These are phyloP conservation scores for Ceuthmochares aereus DNA, from an alignment of 2,113 vertebrate genomes.

Conservation along the genomic window DNA sequence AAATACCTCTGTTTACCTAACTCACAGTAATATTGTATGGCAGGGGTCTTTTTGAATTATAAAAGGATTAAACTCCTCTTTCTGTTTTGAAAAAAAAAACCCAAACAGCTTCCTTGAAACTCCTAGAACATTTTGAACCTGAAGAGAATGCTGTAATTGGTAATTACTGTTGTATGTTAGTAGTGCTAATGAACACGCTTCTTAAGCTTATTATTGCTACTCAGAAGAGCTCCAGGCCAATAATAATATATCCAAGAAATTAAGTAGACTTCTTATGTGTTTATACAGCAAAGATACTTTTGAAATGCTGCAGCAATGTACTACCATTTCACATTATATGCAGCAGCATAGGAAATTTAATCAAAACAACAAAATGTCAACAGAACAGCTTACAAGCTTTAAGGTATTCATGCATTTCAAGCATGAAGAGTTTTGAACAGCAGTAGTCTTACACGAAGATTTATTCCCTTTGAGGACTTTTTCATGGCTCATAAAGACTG, in stretches of 20 bases:
- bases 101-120: not conserved
- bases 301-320: not conserved
- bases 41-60: not conserved
- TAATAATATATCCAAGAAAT: not conserved
- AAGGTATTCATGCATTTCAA: slow-evolving; percentile 63
- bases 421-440: slow-evolving; percentile 59
- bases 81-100: not conserved
- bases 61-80: not conserved
- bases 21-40: not conserved
- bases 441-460: slow-evolving; percentile 70
- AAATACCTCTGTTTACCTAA: not conserved
- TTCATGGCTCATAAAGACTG: slow-evolving; percentile 83
- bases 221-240: not conserved
- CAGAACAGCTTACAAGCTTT: slow-evolving; percentile 54
- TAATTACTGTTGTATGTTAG: not conserved
- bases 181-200: slow-evolving; percentile 1
- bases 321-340: not conserved
- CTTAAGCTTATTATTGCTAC: not conserved
- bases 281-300: not conserved
- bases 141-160: slow-evolving; percentile 5
- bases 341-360: slow-evolving; percentile 25
- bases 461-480: slow-evolving; percentile 75
- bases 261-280: not conserved
- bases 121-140: not conserved
- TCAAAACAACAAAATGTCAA: slow-evolving; percentile 64